Conservation (phyloP, 2,113 vertebrate species). For the Chrysochloris asiatica region DNA sequence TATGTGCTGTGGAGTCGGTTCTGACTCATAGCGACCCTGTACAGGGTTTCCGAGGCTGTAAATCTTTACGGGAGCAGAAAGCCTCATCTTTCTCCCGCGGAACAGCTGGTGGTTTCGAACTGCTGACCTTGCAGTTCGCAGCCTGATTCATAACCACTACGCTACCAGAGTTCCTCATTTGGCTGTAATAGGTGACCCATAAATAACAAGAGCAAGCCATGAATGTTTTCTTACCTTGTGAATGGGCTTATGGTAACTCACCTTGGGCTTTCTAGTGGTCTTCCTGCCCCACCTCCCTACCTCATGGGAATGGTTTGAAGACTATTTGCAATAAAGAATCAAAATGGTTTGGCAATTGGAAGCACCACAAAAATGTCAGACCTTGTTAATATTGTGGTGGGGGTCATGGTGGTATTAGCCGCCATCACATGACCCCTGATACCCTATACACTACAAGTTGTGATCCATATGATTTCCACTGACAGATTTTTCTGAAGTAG, state of each 20-base stretch:
- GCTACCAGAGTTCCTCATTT: no score
- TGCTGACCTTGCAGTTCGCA: no score
- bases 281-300: background rate
- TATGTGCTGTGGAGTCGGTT: no score
- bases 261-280: background rate
- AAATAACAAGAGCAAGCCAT: constrained; percentile 14
- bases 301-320: background rate
- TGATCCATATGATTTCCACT: background rate
- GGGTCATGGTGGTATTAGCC: background rate
- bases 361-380: background rate
- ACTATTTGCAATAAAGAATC: background rate
- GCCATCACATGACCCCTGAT: background rate
- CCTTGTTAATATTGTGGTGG: background rate
- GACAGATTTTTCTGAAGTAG: background rate
- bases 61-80: no score
- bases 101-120: no score
- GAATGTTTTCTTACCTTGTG: constrained; percentile 8
- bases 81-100: no score
- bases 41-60: no score
- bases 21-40: no score
- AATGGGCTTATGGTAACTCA: background rate
- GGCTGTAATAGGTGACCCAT: background rate
- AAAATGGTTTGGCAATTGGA: background rate
- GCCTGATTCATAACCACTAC: no score
- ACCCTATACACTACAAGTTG: background rate